Conservation (phyloP, 2,888 invertebrate genomes). For the Gymnoscelis rufifasciata region DNA sequence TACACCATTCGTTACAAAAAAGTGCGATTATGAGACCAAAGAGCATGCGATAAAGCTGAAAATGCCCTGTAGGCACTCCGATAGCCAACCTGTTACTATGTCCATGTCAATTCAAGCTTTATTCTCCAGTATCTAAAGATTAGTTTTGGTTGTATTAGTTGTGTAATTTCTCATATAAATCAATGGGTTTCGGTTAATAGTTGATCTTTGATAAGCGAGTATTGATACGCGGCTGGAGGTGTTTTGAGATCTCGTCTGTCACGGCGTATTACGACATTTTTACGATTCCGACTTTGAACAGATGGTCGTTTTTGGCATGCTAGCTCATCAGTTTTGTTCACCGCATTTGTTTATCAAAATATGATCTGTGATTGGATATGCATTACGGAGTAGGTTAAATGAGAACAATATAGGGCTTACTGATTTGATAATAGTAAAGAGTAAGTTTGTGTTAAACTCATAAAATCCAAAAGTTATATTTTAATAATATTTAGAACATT, state of each 20-base stretch:
- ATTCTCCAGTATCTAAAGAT: neutral
- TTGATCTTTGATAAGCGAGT: constrained; percentile 49
- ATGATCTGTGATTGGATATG: no score
- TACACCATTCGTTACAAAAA: constrained; percentile 41
- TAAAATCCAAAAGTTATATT: no score
- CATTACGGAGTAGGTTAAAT: no score
- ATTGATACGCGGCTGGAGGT: constrained; percentile 47
- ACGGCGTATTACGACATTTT: constrained; percentile 45
- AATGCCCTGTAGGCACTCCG: neutral
- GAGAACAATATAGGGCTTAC: no score
- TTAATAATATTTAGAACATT: no score
- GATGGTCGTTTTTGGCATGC: constrained; percentile 1
- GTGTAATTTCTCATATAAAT: constrained; percentile 51
- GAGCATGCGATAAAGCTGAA: neutral
- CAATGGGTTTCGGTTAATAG: constrained; percentile 50
- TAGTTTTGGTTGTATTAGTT: constrained; percentile 18
- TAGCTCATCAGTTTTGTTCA: no score
- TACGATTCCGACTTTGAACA: constrained; percentile 24
- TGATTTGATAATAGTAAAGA: neutral
- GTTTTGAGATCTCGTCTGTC: constrained; percentile 52
- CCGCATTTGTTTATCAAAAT: no score
- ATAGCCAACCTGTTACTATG: constrained; percentile 7
- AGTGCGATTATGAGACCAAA: constrained; percentile 29
- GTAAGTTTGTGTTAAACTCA: no score
- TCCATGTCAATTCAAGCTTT: constrained; percentile 21